These are phyloP conservation scores for Antedon mediterranea DNA, from an alignment of 53 echinoderm and acorn worm genomes.

Conservation along the genomic window DNA sequence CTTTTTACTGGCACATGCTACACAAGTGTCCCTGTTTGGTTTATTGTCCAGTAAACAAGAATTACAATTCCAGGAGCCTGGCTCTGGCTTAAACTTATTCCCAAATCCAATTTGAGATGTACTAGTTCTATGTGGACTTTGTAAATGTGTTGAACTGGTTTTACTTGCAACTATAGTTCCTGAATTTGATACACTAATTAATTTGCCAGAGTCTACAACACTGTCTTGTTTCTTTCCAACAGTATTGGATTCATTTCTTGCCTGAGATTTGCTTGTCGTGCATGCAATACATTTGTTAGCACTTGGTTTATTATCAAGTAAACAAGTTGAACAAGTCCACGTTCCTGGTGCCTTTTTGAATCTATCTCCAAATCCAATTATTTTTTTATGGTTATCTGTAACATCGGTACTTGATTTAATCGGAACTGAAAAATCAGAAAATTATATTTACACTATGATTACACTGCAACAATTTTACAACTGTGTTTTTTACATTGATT, in stretches of 20 bases:
- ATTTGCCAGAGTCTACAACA: background rate
- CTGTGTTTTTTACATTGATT: too few species aligned
- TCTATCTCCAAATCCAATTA: conserved; percentile 2
- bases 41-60: conserved; percentile 50
- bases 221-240: background rate
- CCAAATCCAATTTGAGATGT: background rate
- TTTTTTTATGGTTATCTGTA: background rate
- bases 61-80: conserved; percentile 54
- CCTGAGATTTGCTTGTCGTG: background rate
- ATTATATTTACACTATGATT: too few species aligned
- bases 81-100: conserved; percentile 32
- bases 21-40: background rate
- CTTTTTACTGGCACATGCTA: background rate
- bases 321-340: background rate
- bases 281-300: background rate
- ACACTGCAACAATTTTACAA: too few species aligned
- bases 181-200: background rate
- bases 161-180: background rate
- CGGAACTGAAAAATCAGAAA: background rate
- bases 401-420: background rate
- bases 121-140: background rate
- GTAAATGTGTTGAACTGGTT: background rate
- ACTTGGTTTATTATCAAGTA: background rate
- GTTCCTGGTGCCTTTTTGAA: background rate
- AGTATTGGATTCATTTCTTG: background rate